These are phyloP conservation scores for Adelges cooleyi DNA, from an alignment of 1,140 invertebrate species.

Conservation along the genomic window DNA sequence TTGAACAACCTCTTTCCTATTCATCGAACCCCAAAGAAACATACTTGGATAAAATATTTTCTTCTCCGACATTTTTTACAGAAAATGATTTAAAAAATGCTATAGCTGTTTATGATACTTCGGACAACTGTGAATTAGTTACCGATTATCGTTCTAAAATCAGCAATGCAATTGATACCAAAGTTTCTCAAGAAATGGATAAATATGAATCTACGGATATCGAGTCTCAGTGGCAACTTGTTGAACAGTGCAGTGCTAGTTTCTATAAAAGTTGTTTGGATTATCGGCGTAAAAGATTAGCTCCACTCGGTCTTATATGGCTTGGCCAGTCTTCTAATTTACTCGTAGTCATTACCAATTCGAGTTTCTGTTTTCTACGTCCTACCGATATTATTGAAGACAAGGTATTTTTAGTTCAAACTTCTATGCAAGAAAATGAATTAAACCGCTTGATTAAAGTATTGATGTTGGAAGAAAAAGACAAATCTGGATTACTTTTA, in stretches of 20 bases:
- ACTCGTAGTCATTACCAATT: conserved; percentile 15
- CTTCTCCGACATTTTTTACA: conserved; percentile 14
- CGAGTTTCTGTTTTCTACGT: conserved; percentile 23
- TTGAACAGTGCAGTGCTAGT: conserved; percentile 23
- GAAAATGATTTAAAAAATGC: conserved; percentile 22
- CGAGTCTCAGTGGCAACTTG: conserved; percentile 9
- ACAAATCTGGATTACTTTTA: conserved; percentile 5
- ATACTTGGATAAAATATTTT: conserved; percentile 20
- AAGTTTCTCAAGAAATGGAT: conserved; percentile 25
- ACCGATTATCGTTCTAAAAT: conserved; percentile 11
- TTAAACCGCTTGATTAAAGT: background rate
- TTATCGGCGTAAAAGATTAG: conserved; percentile 19
- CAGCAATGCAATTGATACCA: conserved; percentile 19
- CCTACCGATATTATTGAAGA: conserved; percentile 8
- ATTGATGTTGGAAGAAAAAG: background rate
- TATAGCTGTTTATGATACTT: conserved; percentile 24
- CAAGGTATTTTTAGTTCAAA: background rate
- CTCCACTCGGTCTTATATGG: conserved; percentile 19
- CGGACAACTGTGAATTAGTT: conserved; percentile 4
- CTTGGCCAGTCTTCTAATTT: background rate
- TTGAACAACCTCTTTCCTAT: background rate
- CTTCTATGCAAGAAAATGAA: background rate
- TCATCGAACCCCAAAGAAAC: conserved; percentile 7
- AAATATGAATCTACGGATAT: conserved; percentile 17
- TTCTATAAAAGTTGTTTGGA: conserved; percentile 25